Evolutionary conservation across 2,888 invertebrate genomes (phyloP).

Genomic region (Drosophila eohydei): DNA sequence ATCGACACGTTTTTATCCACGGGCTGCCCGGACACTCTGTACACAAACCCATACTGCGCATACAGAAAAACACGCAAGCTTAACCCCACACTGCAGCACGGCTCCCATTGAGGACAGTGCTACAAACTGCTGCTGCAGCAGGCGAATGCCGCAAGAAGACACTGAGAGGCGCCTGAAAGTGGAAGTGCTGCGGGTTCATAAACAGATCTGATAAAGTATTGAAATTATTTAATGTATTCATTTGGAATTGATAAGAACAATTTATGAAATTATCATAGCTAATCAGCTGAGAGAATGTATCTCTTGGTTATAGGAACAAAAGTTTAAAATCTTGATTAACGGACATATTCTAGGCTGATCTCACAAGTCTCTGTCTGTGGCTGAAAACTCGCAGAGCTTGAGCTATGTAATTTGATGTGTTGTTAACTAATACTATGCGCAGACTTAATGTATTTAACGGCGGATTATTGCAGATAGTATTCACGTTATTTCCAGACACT

Average conservation of each 20-base stretch:
- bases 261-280: too few relatives aligned
- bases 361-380: not conserved
- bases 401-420: not conserved
- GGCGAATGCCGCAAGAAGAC: conserved; percentile 9
- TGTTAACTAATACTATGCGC: not conserved
- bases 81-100: conserved; percentile 44
- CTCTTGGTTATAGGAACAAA: not conserved
- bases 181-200: not conserved
- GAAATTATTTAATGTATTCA: not conserved
- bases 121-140: conserved; percentile 9
- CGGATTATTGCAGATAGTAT: too few relatives aligned
- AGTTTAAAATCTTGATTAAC: not conserved
- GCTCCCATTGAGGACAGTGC: conserved; percentile 38
- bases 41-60: not conserved
- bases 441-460: too few relatives aligned
- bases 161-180: conserved; percentile 1
- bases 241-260: not conserved
- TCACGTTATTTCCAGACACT: too few relatives aligned
- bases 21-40: conserved; percentile 1
- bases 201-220: not conserved
- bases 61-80: conserved; percentile 56
- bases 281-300: not conserved
- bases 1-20: conserved; percentile 71
- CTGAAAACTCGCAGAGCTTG: not conserved
- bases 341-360: not conserved